Conservation (phyloP, 2,113 vertebrate species). For the Camelus bactrianus region DNA sequence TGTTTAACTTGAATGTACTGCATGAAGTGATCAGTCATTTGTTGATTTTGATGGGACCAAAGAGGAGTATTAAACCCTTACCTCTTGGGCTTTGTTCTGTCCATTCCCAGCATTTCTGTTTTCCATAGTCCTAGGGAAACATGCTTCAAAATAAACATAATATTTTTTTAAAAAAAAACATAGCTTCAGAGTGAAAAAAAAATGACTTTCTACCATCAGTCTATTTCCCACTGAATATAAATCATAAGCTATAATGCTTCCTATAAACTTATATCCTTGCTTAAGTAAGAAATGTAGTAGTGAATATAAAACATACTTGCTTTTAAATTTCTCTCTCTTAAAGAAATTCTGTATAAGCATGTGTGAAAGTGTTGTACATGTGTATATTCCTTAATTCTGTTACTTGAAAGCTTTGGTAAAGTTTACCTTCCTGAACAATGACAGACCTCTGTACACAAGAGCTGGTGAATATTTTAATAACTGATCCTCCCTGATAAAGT, state of each 20-base stretch:
- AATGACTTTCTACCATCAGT: neutral
- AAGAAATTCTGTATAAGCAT: neutral
- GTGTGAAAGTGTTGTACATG: neutral
- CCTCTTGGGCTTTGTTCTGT: neutral
- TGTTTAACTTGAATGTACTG: neutral
- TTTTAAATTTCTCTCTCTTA: neutral
- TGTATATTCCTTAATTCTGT: neutral
- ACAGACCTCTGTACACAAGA: neutral
- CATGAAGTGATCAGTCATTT: neutral
- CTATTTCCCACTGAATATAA: neutral
- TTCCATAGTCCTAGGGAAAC: neutral
- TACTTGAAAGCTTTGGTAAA: neutral
- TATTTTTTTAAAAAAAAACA: neutral
- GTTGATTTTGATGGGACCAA: neutral
- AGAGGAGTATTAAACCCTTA: neutral
- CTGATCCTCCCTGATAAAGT: neutral
- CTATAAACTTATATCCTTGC: neutral
- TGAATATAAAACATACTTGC: neutral
- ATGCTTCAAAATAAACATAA: neutral
- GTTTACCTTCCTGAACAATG: neutral
- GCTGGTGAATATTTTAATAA: neutral
- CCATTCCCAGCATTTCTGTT: neutral
- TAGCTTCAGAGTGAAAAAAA: neutral
- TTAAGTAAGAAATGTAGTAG: neutral
- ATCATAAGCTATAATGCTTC: neutral